phyloP scores from a whole-genome alignment of 2,113 vertebrate species.

The Grus americana region DNA sequence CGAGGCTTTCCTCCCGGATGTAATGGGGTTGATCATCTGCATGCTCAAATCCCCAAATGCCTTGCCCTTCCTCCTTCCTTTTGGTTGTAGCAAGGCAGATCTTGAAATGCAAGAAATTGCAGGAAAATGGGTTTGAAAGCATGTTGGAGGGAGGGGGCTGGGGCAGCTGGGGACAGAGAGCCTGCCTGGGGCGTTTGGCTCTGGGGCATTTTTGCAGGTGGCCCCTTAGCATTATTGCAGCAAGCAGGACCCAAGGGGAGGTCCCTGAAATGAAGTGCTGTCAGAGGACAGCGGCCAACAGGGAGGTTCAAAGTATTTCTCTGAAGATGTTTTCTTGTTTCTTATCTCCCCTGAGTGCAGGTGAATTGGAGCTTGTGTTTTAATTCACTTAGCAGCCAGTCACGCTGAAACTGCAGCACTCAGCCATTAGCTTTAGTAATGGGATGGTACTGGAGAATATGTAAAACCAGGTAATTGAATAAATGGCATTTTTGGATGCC shows the following conservation, averaged over 20 bases:
- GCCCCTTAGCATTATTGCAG: neutral
- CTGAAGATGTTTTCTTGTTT: neutral
- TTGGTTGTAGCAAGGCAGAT: neutral
- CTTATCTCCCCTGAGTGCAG: neutral
- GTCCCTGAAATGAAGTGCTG: neutral
- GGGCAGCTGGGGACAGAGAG: neutral
- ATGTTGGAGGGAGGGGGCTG: neutral
- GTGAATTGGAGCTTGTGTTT: neutral
- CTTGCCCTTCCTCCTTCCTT: neutral
- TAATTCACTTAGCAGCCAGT: neutral
- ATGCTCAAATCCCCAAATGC: neutral
- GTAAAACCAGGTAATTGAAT: neutral
- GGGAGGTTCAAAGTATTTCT: neutral
- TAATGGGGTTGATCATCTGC: neutral
- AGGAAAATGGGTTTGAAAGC: neutral
- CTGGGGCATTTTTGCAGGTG: neutral
- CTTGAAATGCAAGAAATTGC: neutral
- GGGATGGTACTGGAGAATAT: neutral
- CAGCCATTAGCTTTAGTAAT: neutral
- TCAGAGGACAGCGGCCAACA: neutral
- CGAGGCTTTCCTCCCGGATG: neutral
- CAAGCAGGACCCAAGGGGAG: neutral
- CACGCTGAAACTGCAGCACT: neutral
- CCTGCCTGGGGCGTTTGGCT: neutral
- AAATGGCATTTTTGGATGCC: conserved; percentile 1